Conservation (phyloP, 53 echinoderm and acorn worm species). For the Apostichopus leukothele region DNA sequence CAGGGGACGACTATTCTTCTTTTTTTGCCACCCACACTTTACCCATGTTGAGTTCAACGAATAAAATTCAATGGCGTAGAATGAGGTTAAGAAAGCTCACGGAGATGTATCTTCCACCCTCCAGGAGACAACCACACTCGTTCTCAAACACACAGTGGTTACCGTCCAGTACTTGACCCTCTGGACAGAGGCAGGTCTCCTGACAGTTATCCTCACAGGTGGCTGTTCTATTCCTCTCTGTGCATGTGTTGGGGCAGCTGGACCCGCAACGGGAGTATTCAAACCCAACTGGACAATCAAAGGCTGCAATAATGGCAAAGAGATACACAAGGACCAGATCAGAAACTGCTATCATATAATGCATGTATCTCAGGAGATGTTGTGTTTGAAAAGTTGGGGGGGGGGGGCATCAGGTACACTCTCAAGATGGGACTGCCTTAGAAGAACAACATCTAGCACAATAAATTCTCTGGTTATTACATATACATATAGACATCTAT, state of each 20-base stretch:
- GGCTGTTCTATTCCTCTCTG: slow-evolving; percentile 28
- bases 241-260: slow-evolving; percentile 59
- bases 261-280: slow-evolving; percentile 52
- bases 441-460: too few species aligned
- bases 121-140: slow-evolving; percentile 62
- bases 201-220: slow-evolving; percentile 48
- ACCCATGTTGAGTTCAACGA: neutral
- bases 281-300: slow-evolving; percentile 56
- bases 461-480: too few species aligned
- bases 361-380: too few species aligned
- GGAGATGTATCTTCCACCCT: slow-evolving; percentile 55
- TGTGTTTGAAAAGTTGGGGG: too few species aligned
- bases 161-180: slow-evolving; percentile 56
- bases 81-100: slow-evolving; percentile 21
- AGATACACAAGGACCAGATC: too few species aligned
- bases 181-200: slow-evolving; percentile 62
- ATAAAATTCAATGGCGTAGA: neutral
- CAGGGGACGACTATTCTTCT: too few species aligned
- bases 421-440: too few species aligned
- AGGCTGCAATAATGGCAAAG: slow-evolving; percentile 26
- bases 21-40: too few species aligned
- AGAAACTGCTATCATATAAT: too few species aligned
- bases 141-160: slow-evolving; percentile 52
- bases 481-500: too few species aligned
- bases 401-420: too few species aligned